phyloP scores from a whole-genome alignment of 2,888 invertebrate species.

The Cataglyphis albicans region DNA sequence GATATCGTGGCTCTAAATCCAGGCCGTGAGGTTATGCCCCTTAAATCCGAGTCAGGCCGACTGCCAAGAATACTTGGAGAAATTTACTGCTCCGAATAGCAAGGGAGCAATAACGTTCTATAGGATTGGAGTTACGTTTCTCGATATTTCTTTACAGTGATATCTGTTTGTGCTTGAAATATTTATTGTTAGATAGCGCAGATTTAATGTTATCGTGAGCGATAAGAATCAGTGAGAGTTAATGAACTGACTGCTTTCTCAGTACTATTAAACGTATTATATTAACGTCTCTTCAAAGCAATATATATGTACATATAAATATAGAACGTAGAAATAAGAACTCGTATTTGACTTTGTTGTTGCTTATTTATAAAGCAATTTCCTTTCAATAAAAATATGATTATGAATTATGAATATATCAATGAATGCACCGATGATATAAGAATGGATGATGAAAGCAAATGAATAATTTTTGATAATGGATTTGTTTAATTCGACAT shows the following conservation, averaged over 20 bases:
- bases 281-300: neutral
- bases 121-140: slow-evolving; percentile 38
- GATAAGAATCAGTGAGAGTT: neutral
- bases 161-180: slow-evolving; percentile 41
- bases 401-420: neutral
- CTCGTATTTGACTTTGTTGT: neutral
- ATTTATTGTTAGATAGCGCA: neutral
- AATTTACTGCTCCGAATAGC: slow-evolving; percentile 57
- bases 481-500: slow-evolving; percentile 52
- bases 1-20: slow-evolving; percentile 48
- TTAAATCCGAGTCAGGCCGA: slow-evolving; percentile 56
- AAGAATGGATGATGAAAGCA: slow-evolving; percentile 22
- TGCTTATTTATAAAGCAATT: neutral
- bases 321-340: neutral
- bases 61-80: slow-evolving; percentile 52
- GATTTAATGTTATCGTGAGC: slow-evolving; percentile 8
- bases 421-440: neutral
- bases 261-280: neutral
- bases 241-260: neutral
- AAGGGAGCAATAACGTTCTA: slow-evolving; percentile 48
- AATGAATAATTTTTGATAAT: slow-evolving; percentile 50
- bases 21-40: slow-evolving; percentile 38
- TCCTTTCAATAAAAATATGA: neutral
- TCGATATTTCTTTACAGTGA: slow-evolving; percentile 37
- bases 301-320: neutral